These are phyloP conservation scores for Chirona hameri DNA, from an alignment of 2,888 invertebrate genomes.

Conservation along the genomic window DNA sequence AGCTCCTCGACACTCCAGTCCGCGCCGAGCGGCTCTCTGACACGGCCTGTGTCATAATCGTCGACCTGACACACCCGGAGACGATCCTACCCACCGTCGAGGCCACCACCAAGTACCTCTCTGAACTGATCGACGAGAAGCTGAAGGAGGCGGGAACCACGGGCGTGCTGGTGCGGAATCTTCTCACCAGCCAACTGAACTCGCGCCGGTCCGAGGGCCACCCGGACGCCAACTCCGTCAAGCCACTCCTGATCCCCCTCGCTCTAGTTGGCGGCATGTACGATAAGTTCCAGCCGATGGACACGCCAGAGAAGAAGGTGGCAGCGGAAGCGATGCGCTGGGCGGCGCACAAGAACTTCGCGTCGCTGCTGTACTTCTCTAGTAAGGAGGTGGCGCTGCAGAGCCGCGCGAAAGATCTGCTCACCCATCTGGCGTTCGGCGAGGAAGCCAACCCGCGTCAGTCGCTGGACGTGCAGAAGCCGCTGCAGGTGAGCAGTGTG, in stretches of 20 bases:
- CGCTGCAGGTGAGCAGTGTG: background rate
- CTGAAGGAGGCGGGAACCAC: background rate
- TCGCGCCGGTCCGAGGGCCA: background rate
- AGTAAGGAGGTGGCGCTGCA: conserved; percentile 64
- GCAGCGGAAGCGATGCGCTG: conserved; percentile 52
- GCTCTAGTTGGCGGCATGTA: conserved; percentile 81
- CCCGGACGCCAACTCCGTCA: conserved; percentile 44
- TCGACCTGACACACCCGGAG: conserved; percentile 73
- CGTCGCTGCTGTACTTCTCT: conserved; percentile 71
- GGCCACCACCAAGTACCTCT: conserved; percentile 43
- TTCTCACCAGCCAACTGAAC: background rate
- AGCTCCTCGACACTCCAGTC: conserved; percentile 54
- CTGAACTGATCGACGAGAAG: background rate
- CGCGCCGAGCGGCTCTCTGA: conserved; percentile 42
- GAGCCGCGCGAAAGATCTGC: conserved; percentile 63
- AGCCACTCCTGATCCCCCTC: conserved; percentile 64
- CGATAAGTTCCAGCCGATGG: conserved; percentile 75
- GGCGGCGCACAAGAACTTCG: conserved; percentile 67
- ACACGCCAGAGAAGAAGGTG: conserved; percentile 62
- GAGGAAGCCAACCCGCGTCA: conserved; percentile 47
- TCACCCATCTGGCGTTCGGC: conserved; percentile 69
- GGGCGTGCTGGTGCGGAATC: background rate
- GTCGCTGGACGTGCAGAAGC: background rate
- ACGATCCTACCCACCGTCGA: conserved; percentile 67
- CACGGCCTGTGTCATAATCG: conserved; percentile 64